Conservation (phyloP, 2,888 invertebrate species). For the Lochmaea capreae region DNA sequence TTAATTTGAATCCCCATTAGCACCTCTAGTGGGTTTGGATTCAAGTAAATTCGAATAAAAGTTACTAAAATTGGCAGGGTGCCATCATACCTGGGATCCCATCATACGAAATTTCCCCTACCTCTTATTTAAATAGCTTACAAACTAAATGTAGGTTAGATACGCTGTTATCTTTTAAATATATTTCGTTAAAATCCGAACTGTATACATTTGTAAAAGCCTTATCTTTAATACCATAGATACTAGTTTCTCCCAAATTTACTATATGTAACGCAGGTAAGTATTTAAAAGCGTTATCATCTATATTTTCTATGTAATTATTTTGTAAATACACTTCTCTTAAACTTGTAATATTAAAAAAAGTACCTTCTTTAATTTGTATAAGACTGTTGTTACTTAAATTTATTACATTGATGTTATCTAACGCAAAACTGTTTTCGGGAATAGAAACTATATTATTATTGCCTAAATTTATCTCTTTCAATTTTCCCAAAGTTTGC, state of each 20-base stretch:
- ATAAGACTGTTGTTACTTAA: slow-evolving; percentile 32
- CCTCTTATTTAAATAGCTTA: slow-evolving; percentile 15
- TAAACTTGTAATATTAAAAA: slow-evolving; percentile 24
- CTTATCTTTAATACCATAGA: slow-evolving; percentile 25
- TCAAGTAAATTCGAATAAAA: too few species aligned
- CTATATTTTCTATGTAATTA: slow-evolving; percentile 34
- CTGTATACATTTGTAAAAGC: slow-evolving; percentile 30
- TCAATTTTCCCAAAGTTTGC: slow-evolving; percentile 19
- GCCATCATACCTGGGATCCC: too few species aligned
- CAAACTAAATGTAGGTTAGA: slow-evolving; percentile 27
- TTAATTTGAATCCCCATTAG: too few species aligned
- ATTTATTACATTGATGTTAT: slow-evolving; percentile 26
- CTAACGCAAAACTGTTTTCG: slow-evolving; percentile 20
- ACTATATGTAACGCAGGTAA: slow-evolving; percentile 23
- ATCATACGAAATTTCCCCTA: too few species aligned
- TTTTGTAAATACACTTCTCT: slow-evolving; percentile 30
- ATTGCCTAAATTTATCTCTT: slow-evolving; percentile 26
- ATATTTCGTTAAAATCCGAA: slow-evolving; percentile 20
- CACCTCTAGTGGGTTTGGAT: too few species aligned
- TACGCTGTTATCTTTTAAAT: slow-evolving; percentile 36
- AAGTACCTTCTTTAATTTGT: slow-evolving; percentile 27
- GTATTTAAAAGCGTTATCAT: slow-evolving; percentile 32
- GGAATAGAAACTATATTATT: slow-evolving; percentile 31
- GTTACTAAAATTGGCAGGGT: too few species aligned
- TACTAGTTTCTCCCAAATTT: slow-evolving; percentile 28